phyloP scores from a whole-genome alignment of 2,113 vertebrate species.

The Athene noctua region DNA sequence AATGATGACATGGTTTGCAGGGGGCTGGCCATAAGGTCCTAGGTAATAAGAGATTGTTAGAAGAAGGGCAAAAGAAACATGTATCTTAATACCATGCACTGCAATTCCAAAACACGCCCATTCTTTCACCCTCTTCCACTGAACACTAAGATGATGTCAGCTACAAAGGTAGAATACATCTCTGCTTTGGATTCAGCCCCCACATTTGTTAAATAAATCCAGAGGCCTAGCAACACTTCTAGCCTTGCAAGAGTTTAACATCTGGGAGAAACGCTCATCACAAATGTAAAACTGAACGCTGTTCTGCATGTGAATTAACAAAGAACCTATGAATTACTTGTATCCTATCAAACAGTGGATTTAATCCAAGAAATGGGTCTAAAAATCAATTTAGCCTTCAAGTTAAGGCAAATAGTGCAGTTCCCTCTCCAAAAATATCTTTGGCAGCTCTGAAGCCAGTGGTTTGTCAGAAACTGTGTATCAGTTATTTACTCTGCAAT shows the following conservation, averaged over 20 bases:
- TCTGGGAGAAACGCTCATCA: not conserved
- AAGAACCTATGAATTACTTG: not conserved
- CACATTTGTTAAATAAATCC: not conserved
- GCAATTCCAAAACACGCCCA: not conserved
- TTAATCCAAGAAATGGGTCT: not conserved
- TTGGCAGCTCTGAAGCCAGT: not conserved
- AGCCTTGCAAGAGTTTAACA: not conserved
- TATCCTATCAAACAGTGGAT: not conserved
- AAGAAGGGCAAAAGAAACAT: not conserved
- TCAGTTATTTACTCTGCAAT: not conserved
- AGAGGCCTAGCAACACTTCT: not conserved
- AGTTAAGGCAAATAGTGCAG: not conserved
- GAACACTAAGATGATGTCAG: not conserved
- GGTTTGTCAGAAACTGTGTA: not conserved
- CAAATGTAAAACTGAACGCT: not conserved
- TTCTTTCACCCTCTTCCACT: not conserved
- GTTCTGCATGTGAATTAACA: not conserved
- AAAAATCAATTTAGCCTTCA: not conserved
- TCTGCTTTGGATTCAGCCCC: not conserved
- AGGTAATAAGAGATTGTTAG: not conserved
- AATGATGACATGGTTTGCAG: constrained; percentile 85
- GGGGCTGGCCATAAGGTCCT: constrained; percentile 80
- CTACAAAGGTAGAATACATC: not conserved
- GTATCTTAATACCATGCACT: not conserved
- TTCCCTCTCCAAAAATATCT: not conserved